Evolutionary conservation across 2,797 vertebrate genomes (phyloP), one percentile per base, ranked within the genome.

Genomic region (Malurus leucopterus): DNA sequence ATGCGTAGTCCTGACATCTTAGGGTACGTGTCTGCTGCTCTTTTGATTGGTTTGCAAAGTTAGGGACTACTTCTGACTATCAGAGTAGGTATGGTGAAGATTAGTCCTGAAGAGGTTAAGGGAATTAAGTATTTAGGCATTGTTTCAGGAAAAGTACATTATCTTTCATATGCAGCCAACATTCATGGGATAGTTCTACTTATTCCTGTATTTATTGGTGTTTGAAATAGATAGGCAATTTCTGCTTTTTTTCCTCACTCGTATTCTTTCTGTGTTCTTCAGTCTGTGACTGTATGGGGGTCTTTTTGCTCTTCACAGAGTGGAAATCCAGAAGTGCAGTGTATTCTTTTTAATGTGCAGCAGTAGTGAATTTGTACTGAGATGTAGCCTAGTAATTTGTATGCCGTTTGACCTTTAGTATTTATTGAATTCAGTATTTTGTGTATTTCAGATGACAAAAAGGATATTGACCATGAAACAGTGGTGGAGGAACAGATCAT

Each of bases 401-500:
- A 13, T 51, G 43, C 27, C 61, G 5, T 67, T 84, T 85, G 54
- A 50, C 87, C 36, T 82, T 80, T 36, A 79, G 44, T 68, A 44
- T 54, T 71, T 92, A 86, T 61, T 93, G 38, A 93, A 67, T 78
- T 62, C 23, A 30, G 26, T 87, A 38, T 93, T 95, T 95, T 95
- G 23, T 97, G 43, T 95, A 43, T 98, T 98, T 95, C 97, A 99
- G 99, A 99, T 98, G 99, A 99, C 96, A 99, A 99, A 96, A 99
- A 99, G 94, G 99, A 99, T 95, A 99, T 99, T 88, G 99, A 99
- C 97, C 98, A 99, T 70, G 99, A 99, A 96, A 99, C 99, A 10
- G 99, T 99, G 97, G 99, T 99, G 96, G 99, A 99, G 95, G 99
- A 99, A 51, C 98, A 99, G 95, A 99, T 99, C 91, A 98, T 98